phyloP scores from a whole-genome alignment of 1,140 invertebrate species.

The Drosophila novamexicana region DNA sequence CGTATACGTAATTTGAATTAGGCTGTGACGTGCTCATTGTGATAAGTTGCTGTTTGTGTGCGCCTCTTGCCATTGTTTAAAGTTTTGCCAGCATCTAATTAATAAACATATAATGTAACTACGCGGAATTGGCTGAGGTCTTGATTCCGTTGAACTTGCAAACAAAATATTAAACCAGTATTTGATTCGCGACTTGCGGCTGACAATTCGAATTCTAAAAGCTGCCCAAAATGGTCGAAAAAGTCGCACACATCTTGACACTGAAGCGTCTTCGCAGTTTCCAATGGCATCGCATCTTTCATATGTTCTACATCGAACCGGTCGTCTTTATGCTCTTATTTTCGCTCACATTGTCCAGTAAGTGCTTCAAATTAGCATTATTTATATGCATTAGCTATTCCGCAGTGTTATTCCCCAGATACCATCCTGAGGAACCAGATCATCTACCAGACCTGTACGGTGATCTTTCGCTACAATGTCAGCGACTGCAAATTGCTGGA shows the following conservation, averaged over 20 bases:
- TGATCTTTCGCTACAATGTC: conserved; percentile 84
- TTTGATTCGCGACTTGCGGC: background rate
- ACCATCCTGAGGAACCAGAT: conserved; percentile 86
- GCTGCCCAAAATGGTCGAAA: conserved; percentile 65
- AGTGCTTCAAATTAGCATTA: conserved; percentile 24
- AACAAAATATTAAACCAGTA: too few relatives aligned
- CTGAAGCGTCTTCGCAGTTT: conserved; percentile 54
- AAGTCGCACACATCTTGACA: conserved; percentile 46
- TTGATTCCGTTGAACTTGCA: background rate
- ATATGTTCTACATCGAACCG: conserved; percentile 82
- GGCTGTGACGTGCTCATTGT: conserved; percentile 20
- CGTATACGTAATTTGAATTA: conserved; percentile 18
- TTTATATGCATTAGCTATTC: background rate
- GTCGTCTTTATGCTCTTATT: conserved; percentile 79
- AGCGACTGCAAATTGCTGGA: conserved; percentile 85
- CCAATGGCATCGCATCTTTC: conserved; percentile 72
- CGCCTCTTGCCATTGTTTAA: conserved; percentile 16
- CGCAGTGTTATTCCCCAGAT: conserved; percentile 70
- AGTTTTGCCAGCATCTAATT: conserved; percentile 11
- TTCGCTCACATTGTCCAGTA: conserved; percentile 76
- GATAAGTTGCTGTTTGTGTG: background rate
- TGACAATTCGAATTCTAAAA: too few relatives aligned
- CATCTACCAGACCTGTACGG: conserved; percentile 86
- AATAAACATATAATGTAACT: conserved; percentile 22
- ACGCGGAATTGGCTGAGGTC: background rate